These are phyloP conservation scores for Bubo bubo DNA, from an alignment of 2,113 vertebrate species.

Conservation along the genomic window DNA sequence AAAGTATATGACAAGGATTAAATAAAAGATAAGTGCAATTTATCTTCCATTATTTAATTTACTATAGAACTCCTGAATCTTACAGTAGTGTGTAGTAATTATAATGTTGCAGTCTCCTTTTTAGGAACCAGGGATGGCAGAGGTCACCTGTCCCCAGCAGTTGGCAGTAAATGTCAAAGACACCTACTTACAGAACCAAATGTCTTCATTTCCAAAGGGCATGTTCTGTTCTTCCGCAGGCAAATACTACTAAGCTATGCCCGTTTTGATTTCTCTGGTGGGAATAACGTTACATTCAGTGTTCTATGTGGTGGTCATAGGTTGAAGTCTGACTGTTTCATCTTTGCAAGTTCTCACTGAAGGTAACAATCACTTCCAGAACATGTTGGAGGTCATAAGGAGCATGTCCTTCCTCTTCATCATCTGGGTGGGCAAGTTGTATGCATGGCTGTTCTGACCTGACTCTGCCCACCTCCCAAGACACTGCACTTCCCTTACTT, in stretches of 20 bases:
- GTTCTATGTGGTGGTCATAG: accelerated
- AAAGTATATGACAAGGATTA: neutral
- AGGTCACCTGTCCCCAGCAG: neutral
- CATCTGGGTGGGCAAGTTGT: too few relatives aligned
- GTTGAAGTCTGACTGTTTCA: neutral
- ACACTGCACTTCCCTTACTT: neutral
- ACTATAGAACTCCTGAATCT: neutral
- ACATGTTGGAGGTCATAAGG: accelerated
- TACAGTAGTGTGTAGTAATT: neutral
- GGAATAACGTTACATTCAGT: accelerated
- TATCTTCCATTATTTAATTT: neutral
- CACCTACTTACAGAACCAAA: neutral
- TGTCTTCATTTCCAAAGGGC: neutral
- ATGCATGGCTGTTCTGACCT: accelerated
- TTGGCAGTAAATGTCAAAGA: neutral
- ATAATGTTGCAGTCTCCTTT: neutral
- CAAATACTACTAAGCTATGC: too few relatives aligned
- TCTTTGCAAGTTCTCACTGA: neutral
- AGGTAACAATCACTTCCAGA: neutral
- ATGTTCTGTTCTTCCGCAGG: neutral
- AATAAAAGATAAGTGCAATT: neutral
- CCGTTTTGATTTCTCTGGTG: neutral
- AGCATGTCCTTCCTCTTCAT: accelerated
- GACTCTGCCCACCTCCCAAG: neutral
- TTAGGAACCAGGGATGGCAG: neutral